Base-by-base conservation (phyloP, 1,140 invertebrate genomes). In the Zaprionus africanus region DNA sequence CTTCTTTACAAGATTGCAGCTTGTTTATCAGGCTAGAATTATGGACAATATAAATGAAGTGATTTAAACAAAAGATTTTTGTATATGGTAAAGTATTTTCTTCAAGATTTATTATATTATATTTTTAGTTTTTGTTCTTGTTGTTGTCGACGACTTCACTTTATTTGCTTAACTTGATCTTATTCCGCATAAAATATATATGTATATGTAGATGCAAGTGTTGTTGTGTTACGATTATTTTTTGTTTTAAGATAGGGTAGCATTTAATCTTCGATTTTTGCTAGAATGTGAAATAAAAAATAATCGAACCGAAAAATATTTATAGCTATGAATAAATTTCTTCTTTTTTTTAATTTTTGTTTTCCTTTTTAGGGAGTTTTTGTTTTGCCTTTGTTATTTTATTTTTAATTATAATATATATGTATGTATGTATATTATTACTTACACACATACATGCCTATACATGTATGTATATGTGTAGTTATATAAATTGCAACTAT, bases 401-500 rank as follows among this genome's bases (percentile, higher is more conserved):
- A 63, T 70, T 70, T 68, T 74, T 64, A 75, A 15, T 38, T 38
- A 38, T 38, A 34, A 34, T 41, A 41, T 41, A 49, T 49, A 49
- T 17, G 7, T 51, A 49, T 17, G 7, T 51, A n/a, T 24, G 24
- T 56, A 31, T 56, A 56, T 54, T 49, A 34, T 49, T 63, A 19
- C 11, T 19, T 43, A 38, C 38, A 41, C 15, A 22, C 4, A 51
- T 51, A 51, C 69, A 88, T 79, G 4, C 9, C 3, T 11, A 34
- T 11, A 31, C 7, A 82, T 81, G 57, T 77, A 70, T 90, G 76
- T 85, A 82, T 88, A 88, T 88, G 84, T 75, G 69, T 69, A 75
- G 81, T 84, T 84, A 90, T 90, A 90, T 90, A 90, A 90, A 90
- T 90, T 90, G 85, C 86, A 90, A 90, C 85, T 90, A 90, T 90